These are phyloP conservation scores for Sarcophaga peregrina DNA, from an alignment of 1,140 invertebrate species.

Conservation along the genomic window DNA sequence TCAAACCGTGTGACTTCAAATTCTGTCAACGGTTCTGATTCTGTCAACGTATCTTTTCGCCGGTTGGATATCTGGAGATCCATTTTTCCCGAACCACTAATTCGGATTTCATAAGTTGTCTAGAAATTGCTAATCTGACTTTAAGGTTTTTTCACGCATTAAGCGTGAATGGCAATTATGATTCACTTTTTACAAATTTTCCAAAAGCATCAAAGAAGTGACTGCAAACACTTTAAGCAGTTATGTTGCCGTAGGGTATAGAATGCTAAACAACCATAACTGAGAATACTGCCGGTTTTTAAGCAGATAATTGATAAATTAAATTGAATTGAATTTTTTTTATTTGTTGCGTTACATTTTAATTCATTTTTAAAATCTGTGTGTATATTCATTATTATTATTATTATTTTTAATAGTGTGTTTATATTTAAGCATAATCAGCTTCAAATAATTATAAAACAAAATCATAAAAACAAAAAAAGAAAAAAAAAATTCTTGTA, in stretches of 20 bases:
- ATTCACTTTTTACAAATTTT: no score
- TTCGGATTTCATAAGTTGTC: no score
- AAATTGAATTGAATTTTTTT: neutral
- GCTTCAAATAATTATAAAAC: neutral
- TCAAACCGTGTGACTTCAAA: no score
- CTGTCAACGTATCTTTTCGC: no score
- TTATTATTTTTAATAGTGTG: neutral
- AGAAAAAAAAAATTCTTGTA: neutral
- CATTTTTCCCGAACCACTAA: no score
- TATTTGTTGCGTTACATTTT: neutral
- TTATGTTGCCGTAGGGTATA: neutral
- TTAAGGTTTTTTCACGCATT: no score
- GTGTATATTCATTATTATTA: constrained; percentile 4
- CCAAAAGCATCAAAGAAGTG: no score
- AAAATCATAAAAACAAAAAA: neutral
- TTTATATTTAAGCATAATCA: neutral
- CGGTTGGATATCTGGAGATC: no score
- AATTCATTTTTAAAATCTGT: neutral
- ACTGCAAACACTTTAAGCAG: no score
- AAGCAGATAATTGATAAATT: constrained; percentile 12
- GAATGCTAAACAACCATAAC: neutral
- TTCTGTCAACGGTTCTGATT: no score
- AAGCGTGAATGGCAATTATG: no score
- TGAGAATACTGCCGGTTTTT: neutral
- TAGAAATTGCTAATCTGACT: no score